Evolutionary conservation across 2,113 vertebrate genomes (phyloP), one percentile per base, ranked within the genome.

Genomic region (Mobula hypostoma): DNA sequence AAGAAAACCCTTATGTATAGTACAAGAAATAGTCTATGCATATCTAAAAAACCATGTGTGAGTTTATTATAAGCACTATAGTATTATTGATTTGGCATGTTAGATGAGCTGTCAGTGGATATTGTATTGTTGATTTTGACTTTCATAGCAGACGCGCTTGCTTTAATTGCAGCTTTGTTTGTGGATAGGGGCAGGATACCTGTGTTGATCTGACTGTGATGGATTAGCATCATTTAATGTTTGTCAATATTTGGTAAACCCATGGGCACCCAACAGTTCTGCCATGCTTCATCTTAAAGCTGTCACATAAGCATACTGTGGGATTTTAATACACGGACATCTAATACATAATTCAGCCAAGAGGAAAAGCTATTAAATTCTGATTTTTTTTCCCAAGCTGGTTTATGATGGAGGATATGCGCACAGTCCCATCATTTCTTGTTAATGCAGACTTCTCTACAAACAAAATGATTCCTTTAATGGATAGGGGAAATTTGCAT

Each of bases 211-310:
- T 97, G 97, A 97, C 97, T 97, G 95, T 97, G 96, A 98, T 96
- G 97, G 97, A 98, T 97, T 97, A 96, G 95, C 95, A 96, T 98
- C 97, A 97, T 98, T 97, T 97, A 96, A 97, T 97, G 97, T 97
- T 97, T 97, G 97, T 97, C 96, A 97, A 97, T 97, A 97, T 97
- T 98, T 98, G 97, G 98, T 98, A 97, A 97, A 97, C 94, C 96
- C 96, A 95, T 95, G 1, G 96, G 97, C 97, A 97, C 96, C 96
- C 95, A 97, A 97, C 96, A 97, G 40, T 93, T 93, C 88, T 36
- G 68, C 70, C 91, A 76, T 93, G 91, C 91, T 93, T 93, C 91
- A 93, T 93, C 91, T 93, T 93, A 93, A 93, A 93, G 91, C 70
- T 93, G 91, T 74, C 91, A 93, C 70, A 93, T 93, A 93, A 93